Evolutionary conservation across 1,140 invertebrate genomes (phyloP), one percentile per base, ranked within the genome.

Genomic region (Aphaenogaster floridana): DNA sequence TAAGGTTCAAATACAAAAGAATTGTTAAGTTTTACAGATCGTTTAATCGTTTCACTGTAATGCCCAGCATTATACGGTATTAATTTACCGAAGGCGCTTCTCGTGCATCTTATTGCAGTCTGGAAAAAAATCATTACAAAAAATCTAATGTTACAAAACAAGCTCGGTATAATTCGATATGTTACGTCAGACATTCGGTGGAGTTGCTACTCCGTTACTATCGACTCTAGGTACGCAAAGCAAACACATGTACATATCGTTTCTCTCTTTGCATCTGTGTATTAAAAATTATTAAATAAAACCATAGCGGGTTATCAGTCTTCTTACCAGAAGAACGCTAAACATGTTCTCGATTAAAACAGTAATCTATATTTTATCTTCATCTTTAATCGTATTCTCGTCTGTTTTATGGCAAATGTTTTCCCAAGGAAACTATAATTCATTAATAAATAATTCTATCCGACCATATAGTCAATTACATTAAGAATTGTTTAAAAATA

Each of bases 271-370:
- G 11, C 34, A 57, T n/a, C 17, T 36, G 21, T 48, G 0, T 36
- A 45, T 34, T 76, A 63, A 72, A 59, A 74, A 17, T 74, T 17
- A 4, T 61, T 45, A 74, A 84, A 17, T 39, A 50, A 84, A 80
- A 76, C 21, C n/a, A 6, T 36, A 74, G 8, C 28, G 6, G 5
- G n/a, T 84, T 84, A 74, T 84, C 80, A 74, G 68, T 74, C 69
- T 80, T 80, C 63, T 50, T 63, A n/a, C 61, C 8, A 84, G 34
- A 83, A 72, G 39, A 81, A 68, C 34, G 13, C 66, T 52, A 80
- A 39, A 45, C 71, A 8, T 68, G 9, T 81, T 28, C 36, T 71
- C 3, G 28, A 48, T 57, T 54, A 54, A 52, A 63, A 50, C 34
- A 21, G 54, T 28, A 28, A 28, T 63, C 50, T 81, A 7, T 48